Evolutionary conservation across 2,113 vertebrate species (phyloP).

Genomic region (Ophiodon elongatus): DNA sequence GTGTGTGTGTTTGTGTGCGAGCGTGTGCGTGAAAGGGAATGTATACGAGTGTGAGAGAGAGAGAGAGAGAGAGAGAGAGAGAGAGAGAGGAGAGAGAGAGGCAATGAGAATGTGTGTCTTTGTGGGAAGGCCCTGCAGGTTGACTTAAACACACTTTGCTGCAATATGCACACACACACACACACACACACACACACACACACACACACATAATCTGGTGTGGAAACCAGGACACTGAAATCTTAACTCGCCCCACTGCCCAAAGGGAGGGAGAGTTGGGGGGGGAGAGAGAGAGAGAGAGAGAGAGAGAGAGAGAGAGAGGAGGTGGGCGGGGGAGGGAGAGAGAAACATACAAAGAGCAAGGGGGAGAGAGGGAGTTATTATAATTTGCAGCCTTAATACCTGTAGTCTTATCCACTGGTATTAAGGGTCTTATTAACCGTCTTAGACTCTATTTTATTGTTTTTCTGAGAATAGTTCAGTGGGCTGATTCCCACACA

Average conservation of each 20-base stretch:
- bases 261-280: conserved; percentile 43
- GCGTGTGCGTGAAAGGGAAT: background rate
- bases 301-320: conserved; percentile 15
- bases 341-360: background rate
- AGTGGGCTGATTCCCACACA: conserved; percentile 77
- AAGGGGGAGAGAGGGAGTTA: conserved; percentile 25
- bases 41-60: conserved; percentile 11
- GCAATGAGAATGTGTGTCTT: conserved; percentile 8
- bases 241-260: conserved; percentile 74
- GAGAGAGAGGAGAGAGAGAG: background rate
- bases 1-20: conserved; percentile 19
- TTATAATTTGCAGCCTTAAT: conserved; percentile 70
- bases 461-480: conserved; percentile 76
- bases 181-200: conserved; percentile 25
- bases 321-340: conserved; percentile 9
- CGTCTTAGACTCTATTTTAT: conserved; percentile 63
- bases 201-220: conserved; percentile 71
- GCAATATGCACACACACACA: background rate
- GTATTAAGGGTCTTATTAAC: conserved; percentile 79
- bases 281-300: background rate
- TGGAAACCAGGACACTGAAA: conserved; percentile 82
- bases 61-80: background rate
- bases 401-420: conserved; percentile 73
- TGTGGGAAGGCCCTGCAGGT: conserved; percentile 55
- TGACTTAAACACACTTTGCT: conserved; percentile 52